These are phyloP conservation scores for Casuarius casuarius DNA, from an alignment of 2,113 vertebrate species.

Conservation along the genomic window DNA sequence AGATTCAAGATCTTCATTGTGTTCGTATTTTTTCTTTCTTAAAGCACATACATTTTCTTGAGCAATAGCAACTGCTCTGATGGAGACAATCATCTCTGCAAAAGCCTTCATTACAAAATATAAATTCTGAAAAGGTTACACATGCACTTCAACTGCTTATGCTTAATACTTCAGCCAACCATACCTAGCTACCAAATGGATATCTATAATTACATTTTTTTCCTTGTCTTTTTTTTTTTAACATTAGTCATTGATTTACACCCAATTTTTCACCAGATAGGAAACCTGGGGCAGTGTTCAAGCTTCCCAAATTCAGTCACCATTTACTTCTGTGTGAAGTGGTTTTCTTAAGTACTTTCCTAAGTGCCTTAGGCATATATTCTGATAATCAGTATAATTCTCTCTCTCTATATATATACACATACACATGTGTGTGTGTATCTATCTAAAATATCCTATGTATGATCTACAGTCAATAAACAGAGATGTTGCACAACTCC, in stretches of 20 bases:
- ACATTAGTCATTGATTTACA: not conserved
- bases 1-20: not conserved
- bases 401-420: not conserved
- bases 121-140: not conserved
- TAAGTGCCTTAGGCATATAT: not conserved
- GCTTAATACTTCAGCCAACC: not conserved
- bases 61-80: not conserved
- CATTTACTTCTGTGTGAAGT: not conserved
- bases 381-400: not conserved
- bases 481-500: not conserved
- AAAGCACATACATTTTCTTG: not conserved
- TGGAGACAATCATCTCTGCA: not conserved
- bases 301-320: not conserved
- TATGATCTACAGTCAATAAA: not conserved
- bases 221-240: not conserved
- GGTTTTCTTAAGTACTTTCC: not conserved
- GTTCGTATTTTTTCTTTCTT: not conserved
- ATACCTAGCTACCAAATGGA: not conserved
- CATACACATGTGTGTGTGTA: accelerated
- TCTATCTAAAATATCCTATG: not conserved
- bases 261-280: not conserved
- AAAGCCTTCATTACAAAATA: not conserved
- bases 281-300: not conserved
- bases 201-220: not conserved
- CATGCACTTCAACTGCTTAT: not conserved